Evolutionary conservation across 2,797 vertebrate species (phyloP).

Genomic region (Hypotaenidia okinawae): DNA sequence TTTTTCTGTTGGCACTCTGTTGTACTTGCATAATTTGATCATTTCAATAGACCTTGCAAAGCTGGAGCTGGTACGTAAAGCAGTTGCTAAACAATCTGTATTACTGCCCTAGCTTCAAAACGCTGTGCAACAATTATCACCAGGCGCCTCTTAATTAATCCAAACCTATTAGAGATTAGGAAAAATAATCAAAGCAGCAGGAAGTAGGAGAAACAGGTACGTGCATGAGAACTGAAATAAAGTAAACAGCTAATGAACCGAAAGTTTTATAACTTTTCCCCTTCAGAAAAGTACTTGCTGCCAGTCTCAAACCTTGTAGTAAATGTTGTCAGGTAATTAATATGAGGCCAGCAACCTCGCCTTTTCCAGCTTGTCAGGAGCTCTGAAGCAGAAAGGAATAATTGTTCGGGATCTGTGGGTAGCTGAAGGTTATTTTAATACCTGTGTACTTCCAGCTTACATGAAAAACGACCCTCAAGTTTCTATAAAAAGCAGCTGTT

Average conservation of each 20-base stretch:
- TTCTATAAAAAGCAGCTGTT: constrained; percentile 47
- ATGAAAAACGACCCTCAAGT: constrained; percentile 14
- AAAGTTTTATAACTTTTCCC: constrained; percentile 20
- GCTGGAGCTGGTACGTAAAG: background rate
- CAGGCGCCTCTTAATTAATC: background rate
- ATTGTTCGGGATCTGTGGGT: background rate
- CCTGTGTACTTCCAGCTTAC: background rate
- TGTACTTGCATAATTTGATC: background rate
- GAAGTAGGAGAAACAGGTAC: background rate
- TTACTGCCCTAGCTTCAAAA: background rate
- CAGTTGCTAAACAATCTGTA: background rate
- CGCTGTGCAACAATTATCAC: background rate
- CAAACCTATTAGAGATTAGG: background rate
- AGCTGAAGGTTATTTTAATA: constrained; percentile 57
- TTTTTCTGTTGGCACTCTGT: background rate
- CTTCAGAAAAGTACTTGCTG: background rate
- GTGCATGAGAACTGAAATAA: background rate
- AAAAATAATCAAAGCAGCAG: background rate
- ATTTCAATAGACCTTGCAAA: background rate
- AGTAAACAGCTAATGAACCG: background rate
- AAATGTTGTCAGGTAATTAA: constrained; percentile 8
- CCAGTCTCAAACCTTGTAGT: background rate
- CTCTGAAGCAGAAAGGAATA: constrained; percentile 39
- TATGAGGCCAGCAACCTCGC: background rate
- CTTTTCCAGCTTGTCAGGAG: background rate